Base-by-base conservation (phyloP, 2,113 vertebrate species). In the Hippocampus comes region DNA sequence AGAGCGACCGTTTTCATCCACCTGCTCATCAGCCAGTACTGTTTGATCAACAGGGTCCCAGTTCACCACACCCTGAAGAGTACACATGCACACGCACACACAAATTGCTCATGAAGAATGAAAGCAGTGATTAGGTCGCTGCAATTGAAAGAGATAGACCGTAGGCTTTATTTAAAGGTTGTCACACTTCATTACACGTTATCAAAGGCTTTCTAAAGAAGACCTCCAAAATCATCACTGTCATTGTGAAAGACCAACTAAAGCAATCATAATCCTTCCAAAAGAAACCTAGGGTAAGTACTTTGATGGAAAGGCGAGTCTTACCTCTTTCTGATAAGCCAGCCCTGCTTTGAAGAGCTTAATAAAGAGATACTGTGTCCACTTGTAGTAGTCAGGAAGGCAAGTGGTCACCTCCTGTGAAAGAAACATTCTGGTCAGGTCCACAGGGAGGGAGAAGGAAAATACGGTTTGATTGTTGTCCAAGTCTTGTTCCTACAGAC, bases 41-140 rank as follows among this genome's bases (percentile, higher is more conserved):
- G 97, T 99, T 70, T 96, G 92, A 77, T 99, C 97, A 77, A 98
- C 93, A 0, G 96, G 97, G 73, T 99, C 97, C 97, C 97, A 99
- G 87, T 99, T 99, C 75, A 98, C 97, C 87, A 96, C 73, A 12
- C 95, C 96, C 97, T 99, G 80, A 68, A 73, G 41, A 27, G 41
- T 42, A 76, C 27, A 81, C 49, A 18, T 34, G 78, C 59, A 61
- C 23, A 70, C 18, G 57, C 64, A 67, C 20, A 57, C 67, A 57
- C 68, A 81, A 34, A 64, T 43, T 18, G 69, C 23, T 72, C 63
- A 68, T 64, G 27, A 59, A 57, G 14, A 67, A 78, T 75, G 68
- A 79, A 75, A 42, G 51, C 63, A 80, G 25, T 67, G 70, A 69
- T 78, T 73, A 78, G 55, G 71, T 34, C 79, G 68, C 43, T 68